Conservation (phyloP, 2,888 invertebrate species). For the Urechis unicinctus region DNA sequence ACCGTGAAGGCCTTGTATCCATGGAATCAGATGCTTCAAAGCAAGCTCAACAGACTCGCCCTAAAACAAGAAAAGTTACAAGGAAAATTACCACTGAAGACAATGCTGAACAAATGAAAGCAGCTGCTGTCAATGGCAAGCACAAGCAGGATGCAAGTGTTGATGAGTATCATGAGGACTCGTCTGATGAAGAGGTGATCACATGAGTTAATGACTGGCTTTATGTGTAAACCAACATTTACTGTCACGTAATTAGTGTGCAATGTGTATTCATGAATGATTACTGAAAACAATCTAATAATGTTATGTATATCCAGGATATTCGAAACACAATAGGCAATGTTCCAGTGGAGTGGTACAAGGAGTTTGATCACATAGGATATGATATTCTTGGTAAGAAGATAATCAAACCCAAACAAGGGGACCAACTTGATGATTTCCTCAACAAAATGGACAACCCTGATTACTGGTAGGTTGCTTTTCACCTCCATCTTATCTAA, state of each 20-base stretch:
- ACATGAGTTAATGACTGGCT: no score
- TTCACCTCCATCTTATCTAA: not conserved
- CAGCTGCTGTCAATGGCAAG: no score
- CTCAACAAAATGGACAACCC: constrained; percentile 91
- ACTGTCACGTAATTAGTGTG: no score
- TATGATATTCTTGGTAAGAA: constrained; percentile 87
- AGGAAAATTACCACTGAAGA: no score
- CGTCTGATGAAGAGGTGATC: constrained; percentile 86
- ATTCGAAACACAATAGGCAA: constrained; percentile 90
- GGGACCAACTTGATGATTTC: constrained; percentile 87
- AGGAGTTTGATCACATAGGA: constrained; percentile 90
- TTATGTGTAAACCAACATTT: no score
- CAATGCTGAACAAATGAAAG: no score
- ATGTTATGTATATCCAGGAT: constrained; percentile 44
- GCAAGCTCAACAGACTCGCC: no score
- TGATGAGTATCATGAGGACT: constrained; percentile 76
- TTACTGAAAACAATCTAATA: not conserved
- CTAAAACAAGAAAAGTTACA: no score
- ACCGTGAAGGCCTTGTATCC: no score
- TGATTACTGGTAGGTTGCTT: constrained; percentile 55
- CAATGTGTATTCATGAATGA: no score
- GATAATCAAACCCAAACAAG: constrained; percentile 68
- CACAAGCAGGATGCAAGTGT: no score
- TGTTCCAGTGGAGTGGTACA: constrained; percentile 95
- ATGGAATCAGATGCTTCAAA: no score